Evolutionary conservation across 2,888 invertebrate species (phyloP).

Genomic region (Cyaniris semiargus): DNA sequence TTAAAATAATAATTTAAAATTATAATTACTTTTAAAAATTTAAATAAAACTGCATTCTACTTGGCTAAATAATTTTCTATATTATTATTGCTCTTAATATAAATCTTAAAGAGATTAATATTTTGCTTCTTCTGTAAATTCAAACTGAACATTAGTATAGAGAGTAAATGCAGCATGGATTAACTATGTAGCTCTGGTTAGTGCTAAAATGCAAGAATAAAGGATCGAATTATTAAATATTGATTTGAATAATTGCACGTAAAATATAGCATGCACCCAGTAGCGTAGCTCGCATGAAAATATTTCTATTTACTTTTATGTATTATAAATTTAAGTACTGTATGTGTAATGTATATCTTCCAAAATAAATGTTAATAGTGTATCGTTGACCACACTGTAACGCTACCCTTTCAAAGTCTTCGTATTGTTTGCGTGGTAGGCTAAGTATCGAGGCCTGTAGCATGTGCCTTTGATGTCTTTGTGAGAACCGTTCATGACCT

Average conservation of each 20-base stretch:
- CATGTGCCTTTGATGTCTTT: conserved; percentile 20
- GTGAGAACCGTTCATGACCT: conserved; percentile 26
- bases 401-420: conserved; percentile 20
- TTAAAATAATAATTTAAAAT: no score
- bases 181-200: conserved; percentile 39
- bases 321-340: conserved; percentile 56
- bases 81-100: background rate
- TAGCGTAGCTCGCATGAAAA: conserved; percentile 76
- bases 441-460: conserved; percentile 15
- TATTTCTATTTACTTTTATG: conserved; percentile 50
- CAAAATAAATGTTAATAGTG: conserved; percentile 78
- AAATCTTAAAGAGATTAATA: background rate
- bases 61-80: background rate
- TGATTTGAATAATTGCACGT: conserved; percentile 52
- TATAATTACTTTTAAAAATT: no score
- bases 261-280: conserved; percentile 65
- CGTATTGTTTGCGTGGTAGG: conserved; percentile 27
- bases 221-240: conserved; percentile 1
- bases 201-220: conserved; percentile 46
- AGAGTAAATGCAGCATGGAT: conserved; percentile 38
- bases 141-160: background rate
- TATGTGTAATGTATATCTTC: conserved; percentile 62
- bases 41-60: background rate
- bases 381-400: conserved; percentile 48
- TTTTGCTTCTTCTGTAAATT: conserved; percentile 3